Percentiles rank a stretch among this genome's conserved stretches.
These are phyloP conservation scores for Allophyes oxyacanthae DNA, from an alignment of 2,888 invertebrate species.

Conservation along the genomic window DNA sequence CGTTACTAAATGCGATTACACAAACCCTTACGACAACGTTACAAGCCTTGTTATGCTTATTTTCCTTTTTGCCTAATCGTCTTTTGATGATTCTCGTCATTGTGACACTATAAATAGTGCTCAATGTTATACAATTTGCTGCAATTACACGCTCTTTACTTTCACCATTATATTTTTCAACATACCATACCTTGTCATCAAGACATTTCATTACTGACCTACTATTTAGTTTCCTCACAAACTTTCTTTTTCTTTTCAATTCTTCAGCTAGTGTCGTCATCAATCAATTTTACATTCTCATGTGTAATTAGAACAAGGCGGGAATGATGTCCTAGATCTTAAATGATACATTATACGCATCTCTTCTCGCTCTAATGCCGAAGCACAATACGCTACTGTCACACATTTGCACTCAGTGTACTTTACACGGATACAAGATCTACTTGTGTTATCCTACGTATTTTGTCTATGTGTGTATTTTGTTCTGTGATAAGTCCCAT, in stretches of 20 bases:
- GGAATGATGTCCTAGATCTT: conserved; percentile 83
- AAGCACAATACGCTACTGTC: conserved; percentile 79
- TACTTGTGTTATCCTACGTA: conserved; percentile 47
- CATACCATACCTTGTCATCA: conserved; percentile 47
- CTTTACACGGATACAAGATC: conserved; percentile 40
- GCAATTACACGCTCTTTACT: conserved; percentile 74
- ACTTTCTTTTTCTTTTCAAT: conserved; percentile 46
- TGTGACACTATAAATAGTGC: conserved; percentile 64
- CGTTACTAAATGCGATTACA: conserved; percentile 72
- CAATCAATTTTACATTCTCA: conserved; percentile 69
- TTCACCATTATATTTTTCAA: conserved; percentile 69
- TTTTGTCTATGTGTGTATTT: conserved; percentile 42
- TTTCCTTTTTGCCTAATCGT: conserved; percentile 75
- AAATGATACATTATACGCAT: conserved; percentile 80
- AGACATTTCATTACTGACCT: conserved; percentile 43
- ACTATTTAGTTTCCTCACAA: conserved; percentile 26
- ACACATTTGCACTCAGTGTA: conserved; percentile 61
- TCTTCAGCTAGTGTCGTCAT: conserved; percentile 52
- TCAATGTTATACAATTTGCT: conserved; percentile 71
- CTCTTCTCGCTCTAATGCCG: conserved; percentile 85
- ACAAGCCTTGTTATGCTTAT: conserved; percentile 69
- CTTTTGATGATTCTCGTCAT: conserved; percentile 78
- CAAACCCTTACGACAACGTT: conserved; percentile 69
- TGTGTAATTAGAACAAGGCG: conserved; percentile 78
- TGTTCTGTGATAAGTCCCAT: conserved; percentile 48